These are phyloP conservation scores for Macquaria australasica DNA, from an alignment of 2,113 vertebrate species.

Conservation along the genomic window DNA sequence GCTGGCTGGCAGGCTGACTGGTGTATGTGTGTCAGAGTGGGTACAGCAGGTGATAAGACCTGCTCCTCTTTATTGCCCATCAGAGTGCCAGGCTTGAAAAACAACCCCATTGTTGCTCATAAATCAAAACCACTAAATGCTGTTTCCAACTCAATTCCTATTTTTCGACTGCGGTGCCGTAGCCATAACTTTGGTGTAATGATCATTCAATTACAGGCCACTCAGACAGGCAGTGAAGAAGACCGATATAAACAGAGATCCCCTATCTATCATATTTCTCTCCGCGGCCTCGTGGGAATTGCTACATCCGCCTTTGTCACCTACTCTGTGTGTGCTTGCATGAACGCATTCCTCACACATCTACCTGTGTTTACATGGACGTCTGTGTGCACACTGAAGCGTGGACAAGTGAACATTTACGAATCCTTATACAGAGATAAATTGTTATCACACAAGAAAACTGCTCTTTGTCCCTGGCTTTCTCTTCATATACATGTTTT, in stretches of 20 bases:
- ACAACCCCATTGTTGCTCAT: constrained; percentile 70
- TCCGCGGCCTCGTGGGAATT: constrained; percentile 47
- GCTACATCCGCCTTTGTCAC: constrained; percentile 49
- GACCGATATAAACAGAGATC: constrained; percentile 48
- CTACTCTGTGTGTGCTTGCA: constrained; percentile 39
- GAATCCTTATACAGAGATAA: constrained; percentile 36
- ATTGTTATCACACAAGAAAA: constrained; percentile 26
- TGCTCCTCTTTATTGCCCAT: constrained; percentile 79
- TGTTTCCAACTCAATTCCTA: constrained; percentile 67
- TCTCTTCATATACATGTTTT: constrained; percentile 14
- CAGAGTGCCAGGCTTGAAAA: constrained; percentile 72
- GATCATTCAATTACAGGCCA: constrained; percentile 78
- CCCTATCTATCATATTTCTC: constrained; percentile 69
- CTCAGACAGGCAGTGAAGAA: constrained; percentile 61
- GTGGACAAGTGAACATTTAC: constrained; percentile 24
- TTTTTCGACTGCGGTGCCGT: constrained; percentile 56
- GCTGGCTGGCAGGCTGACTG: constrained; percentile 57
- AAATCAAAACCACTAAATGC: constrained; percentile 83
- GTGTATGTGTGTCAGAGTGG: constrained; percentile 60
- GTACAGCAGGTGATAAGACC: constrained; percentile 73
- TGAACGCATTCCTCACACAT: constrained; percentile 28
- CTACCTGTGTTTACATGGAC: constrained; percentile 41
- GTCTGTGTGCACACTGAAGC: constrained; percentile 24
- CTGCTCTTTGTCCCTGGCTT: constrained; percentile 8
- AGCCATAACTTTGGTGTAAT: constrained; percentile 73